Base-by-base conservation (phyloP, 2,113 vertebrate species). In the Setophaga coronata region DNA sequence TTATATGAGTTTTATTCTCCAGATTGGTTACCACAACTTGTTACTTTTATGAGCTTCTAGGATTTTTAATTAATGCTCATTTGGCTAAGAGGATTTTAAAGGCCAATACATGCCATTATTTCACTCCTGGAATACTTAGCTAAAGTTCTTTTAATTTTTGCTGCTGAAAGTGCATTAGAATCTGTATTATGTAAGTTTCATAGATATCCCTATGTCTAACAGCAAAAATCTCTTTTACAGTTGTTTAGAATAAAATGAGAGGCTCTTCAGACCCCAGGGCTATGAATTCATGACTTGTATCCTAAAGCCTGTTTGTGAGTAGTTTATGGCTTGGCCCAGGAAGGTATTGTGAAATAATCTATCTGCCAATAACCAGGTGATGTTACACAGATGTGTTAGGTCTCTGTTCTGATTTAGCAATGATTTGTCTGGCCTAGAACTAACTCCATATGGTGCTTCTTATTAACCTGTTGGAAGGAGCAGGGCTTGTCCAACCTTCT, bases 341-440 rank as follows among this genome's bases (percentile, higher is more conserved):
- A 87, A 87, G 66, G 56, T 51, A 26, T 50, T 87, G 65, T 93
- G 94, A 50, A 80, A 91, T 91, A 90, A 96, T 95, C 90, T 76
- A n/a, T 90, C 71, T 96, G 88, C 92, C 82, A 94, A 62, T 88
- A 92, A 92, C 74, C 76, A 85, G 79, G 45, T 62, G 58, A 80
- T 45, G 66, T n/a, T 95, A 62, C 62, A 94, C 54, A 83, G 76
- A 77, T 58, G 33, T 28, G 28, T 80, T 89, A 80, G 40, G 31
- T 77, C 76, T 88, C 62, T 61, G 9, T 50, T 92, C 88, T 86
- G 62, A 77, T 92, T 90, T 83, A 82, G n/a, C 58, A 92, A 33
- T 88, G 34, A 62, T 83, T 85, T 88, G 18, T 80, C 71, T 93
- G 87, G 36, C 66, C 48, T 72, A n/a, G 48, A 80, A 88, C 57